Percentiles rank a stretch among this genome's conserved stretches.
Conservation (phyloP, 2,113 vertebrate genomes). For the Haemorhous mexicanus region DNA sequence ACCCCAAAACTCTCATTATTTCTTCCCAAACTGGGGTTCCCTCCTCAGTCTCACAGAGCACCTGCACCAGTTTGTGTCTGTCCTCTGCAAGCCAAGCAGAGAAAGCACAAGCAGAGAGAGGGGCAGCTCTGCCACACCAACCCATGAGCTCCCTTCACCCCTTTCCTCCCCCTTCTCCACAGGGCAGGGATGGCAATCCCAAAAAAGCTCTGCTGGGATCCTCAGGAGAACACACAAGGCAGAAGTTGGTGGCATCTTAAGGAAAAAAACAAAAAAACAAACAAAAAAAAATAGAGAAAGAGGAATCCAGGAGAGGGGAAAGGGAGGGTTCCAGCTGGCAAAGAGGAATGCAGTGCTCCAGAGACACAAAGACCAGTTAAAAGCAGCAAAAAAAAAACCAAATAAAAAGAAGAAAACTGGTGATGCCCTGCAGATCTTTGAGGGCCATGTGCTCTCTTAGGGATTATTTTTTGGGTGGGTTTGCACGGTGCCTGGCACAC, state of each 20-base stretch:
- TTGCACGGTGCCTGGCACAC: not conserved
- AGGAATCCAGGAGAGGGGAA: not conserved
- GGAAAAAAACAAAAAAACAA: not conserved
- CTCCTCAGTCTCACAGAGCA: not conserved
- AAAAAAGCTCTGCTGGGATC: not conserved
- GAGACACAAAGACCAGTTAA: constrained; percentile 23
- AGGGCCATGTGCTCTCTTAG: not conserved
- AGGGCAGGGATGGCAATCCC: not conserved
- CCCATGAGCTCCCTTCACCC: not conserved
- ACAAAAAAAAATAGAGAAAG: not conserved
- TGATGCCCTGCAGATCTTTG: not conserved
- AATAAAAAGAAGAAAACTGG: not conserved
- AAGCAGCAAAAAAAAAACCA: constrained; percentile 11
- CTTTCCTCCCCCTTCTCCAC: not conserved
- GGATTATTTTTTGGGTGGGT: not conserved
- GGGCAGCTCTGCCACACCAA: not conserved
- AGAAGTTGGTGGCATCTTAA: not conserved
- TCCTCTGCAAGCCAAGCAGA: not conserved
- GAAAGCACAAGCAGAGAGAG: not conserved
- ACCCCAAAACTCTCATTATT: not conserved
- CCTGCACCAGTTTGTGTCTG: not conserved
- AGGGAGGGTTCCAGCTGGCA: not conserved
- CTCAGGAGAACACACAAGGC: not conserved
- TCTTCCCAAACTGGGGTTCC: not conserved
- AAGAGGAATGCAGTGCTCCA: not conserved